Conservation (phyloP, 1,140 invertebrate genomes). For the Lethrus apterus region DNA sequence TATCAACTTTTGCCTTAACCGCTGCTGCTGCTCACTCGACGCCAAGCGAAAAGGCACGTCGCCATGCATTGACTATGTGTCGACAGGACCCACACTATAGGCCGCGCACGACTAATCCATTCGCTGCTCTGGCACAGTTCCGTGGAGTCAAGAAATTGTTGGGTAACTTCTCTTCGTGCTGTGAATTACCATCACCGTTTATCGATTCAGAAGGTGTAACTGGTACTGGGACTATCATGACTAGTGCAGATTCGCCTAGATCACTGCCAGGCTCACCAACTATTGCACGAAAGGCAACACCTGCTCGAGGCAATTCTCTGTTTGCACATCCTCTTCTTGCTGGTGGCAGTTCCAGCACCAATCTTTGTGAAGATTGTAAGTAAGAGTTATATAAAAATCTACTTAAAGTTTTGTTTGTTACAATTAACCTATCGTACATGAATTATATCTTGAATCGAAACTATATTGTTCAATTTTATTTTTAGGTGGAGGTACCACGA, state of each 20-base stretch:
- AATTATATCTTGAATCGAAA: no score
- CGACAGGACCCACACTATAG: slow-evolving; percentile 71
- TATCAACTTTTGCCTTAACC: slow-evolving; percentile 46
- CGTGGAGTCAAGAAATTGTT: slow-evolving; percentile 72
- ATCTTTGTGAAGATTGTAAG: slow-evolving; percentile 33
- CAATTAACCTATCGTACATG: slow-evolving; percentile 16
- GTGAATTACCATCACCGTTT: slow-evolving; percentile 60
- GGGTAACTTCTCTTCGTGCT: slow-evolving; percentile 67
- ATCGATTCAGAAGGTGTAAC: slow-evolving; percentile 40
- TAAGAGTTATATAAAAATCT: no score
- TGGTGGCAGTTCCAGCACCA: slow-evolving; percentile 41
- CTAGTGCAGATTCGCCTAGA: slow-evolving; percentile 38
- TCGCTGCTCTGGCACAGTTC: slow-evolving; percentile 57
- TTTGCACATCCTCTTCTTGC: slow-evolving; percentile 48
- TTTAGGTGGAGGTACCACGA: slow-evolving; percentile 26
- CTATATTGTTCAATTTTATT: no score
- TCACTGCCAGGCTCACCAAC: slow-evolving; percentile 46
- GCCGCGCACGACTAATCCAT: slow-evolving; percentile 61
- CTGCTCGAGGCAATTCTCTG: slow-evolving; percentile 32
- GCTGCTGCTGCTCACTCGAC: slow-evolving; percentile 42
- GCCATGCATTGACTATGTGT: slow-evolving; percentile 64
- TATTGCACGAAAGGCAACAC: slow-evolving; percentile 37
- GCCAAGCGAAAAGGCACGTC: slow-evolving; percentile 67
- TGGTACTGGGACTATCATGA: slow-evolving; percentile 31
- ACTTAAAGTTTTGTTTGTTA: no score